Evolutionary conservation across 2,888 invertebrate species (phyloP), one percentile per base, ranked within the genome.

Genomic region (Lymantria dispar): DNA sequence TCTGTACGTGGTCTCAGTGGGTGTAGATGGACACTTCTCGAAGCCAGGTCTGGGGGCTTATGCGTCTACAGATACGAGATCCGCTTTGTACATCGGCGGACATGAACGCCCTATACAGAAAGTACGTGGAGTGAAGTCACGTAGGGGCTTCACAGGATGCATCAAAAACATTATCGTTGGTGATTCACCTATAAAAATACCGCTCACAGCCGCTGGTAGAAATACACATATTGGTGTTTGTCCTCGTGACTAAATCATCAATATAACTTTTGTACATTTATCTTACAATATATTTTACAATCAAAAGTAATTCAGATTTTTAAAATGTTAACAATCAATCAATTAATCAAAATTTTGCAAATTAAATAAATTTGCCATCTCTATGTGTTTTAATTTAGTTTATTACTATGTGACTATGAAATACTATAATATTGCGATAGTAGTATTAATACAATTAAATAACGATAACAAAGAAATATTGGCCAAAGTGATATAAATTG

Each of bases 71-170:
- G 94, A 96, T 70, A 97, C 98, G 0, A 94, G 94, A 30, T 95
- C 97, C 56, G 96, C 98, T 0, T 91, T 99, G 33, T 99, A 96
- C 84, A 92, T 99, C 69, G 99, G 99, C 14, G 98, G 98, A 0
- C 96, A 98, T 83, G 85, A 85, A 62, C 69, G 78, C 0, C 64
- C 78, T 0, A 60, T 88, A 7, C 54, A 69, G 48, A 79, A 70
- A 50, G 72, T 91, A 13, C 87, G 94, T 31, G 98, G 97, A 1
- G 93, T 96, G 3, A 92, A 92, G 38, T 95, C 96, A 0, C 89
- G 92, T 11, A 92, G 93, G 29, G 94, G 95, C 9, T 98, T 94
- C 82, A 94, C 96, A 37, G 97, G 97, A 15, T 96, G 97, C 76
- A 94, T 98, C 43, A 93, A 91, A 47, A 95, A 96, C 73, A 92